Evolutionary conservation across 2,113 vertebrate genomes (phyloP), one percentile per base, ranked within the genome.

Genomic region (Gobius niger): DNA sequence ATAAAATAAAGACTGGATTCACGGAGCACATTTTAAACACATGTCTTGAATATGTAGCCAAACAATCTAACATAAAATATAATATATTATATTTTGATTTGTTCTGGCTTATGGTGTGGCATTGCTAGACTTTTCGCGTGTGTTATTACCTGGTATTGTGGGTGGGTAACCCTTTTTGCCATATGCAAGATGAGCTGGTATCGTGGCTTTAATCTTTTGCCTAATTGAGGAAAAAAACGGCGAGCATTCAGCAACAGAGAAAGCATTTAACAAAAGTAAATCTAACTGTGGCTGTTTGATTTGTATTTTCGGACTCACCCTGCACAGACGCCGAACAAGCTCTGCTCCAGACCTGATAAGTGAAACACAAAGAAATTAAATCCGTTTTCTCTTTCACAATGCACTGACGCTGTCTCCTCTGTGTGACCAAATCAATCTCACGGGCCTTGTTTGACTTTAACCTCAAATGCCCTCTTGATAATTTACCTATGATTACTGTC

Each of bases 121-220:
- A 46, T 12, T 49, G 12, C 47, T 13, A 6, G 2, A 54, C 5
- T 54, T 12, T 54, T 19, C 9, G 18, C 9, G 1, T 60, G 46
- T 16, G 64, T 61, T 15, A 62, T n/a, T 94, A 98, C 97, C 96
- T 94, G 97, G 97, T 78, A 98, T 93, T 9, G 92, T 94, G 0
- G 96, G 97, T 0, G 95, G 96, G 10, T 94, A 97, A 57, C 97
- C 97, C 86, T 95, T 87, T 80, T 98, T 98, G 80, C 97, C 97
- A 8, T 98, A 99, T n/a, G 94, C 97, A 68, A 98, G 85, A 74
- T 97, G 94, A 85, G 96, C 88, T 53, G 97, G 97, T 76, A 98
- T 97, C 75, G 92, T 93, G 72, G 95, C 93, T 91, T 95, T 96
- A 75, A 97, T 93, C 92, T 98, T 98, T 91, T 98, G 96, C 86